These are phyloP conservation scores for Heloderma charlesbogerti DNA, from an alignment of 2,113 vertebrate species.

Conservation along the genomic window DNA sequence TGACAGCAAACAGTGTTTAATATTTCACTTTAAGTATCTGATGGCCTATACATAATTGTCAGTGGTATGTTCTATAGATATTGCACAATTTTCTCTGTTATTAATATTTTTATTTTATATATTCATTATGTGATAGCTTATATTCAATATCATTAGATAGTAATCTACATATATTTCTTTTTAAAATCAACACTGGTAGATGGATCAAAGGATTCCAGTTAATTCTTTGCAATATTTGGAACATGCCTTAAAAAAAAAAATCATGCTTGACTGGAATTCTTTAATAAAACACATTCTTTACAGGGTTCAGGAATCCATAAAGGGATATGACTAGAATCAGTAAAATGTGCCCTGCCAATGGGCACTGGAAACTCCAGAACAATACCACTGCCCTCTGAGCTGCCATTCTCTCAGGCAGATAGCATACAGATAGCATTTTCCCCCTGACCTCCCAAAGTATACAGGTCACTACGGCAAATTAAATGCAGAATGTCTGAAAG, in stretches of 20 bases:
- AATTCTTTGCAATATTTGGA: not conserved
- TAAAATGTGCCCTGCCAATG: not conserved
- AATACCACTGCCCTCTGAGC: too few species aligned
- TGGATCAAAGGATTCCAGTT: not conserved
- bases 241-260: too few species aligned
- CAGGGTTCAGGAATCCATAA: not conserved
- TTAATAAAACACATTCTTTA: not conserved
- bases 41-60: too few species aligned
- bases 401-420: not conserved
- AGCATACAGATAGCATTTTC: not conserved
- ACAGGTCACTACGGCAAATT: not conserved
- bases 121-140: not conserved
- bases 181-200: not conserved
- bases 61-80: not conserved
- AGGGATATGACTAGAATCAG: not conserved
- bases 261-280: not conserved
- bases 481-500: not conserved
- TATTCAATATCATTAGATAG: not conserved
- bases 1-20: not conserved
- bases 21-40: not conserved
- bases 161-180: not conserved
- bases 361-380: not conserved
- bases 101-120: not conserved
- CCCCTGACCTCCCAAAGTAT: not conserved
- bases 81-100: not conserved